These are phyloP conservation scores for Podabrus alpinus DNA, from an alignment of 2,888 invertebrate genomes.

Conservation along the genomic window DNA sequence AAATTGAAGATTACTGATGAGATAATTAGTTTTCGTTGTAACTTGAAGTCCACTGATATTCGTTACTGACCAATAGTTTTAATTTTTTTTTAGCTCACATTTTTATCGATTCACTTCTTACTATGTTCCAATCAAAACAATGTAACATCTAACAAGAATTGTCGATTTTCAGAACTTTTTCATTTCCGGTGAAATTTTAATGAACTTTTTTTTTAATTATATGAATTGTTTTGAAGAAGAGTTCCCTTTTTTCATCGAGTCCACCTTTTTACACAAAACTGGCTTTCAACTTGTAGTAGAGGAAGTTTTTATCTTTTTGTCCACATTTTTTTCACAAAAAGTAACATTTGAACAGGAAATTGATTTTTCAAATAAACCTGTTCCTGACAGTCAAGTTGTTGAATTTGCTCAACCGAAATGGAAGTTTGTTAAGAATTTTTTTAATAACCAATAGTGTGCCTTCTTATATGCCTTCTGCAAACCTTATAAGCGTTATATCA, in stretches of 20 bases:
- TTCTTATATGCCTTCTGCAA: neutral
- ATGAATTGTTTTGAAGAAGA: neutral
- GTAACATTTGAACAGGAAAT: neutral
- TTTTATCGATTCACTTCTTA: neutral
- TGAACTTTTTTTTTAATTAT: neutral
- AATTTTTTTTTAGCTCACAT: neutral
- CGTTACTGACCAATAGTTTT: neutral
- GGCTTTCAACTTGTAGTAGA: neutral
- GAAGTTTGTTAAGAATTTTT: neutral
- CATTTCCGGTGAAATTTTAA: neutral
- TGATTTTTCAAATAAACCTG: slow-evolving; percentile 1
- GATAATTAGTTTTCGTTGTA: neutral
- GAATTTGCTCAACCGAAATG: slow-evolving; percentile 2
- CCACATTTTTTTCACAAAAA: neutral
- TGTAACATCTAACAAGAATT: neutral
- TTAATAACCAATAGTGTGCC: neutral
- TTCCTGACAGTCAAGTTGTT: neutral
- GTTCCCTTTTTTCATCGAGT: neutral
- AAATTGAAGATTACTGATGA: neutral
- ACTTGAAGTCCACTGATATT: neutral
- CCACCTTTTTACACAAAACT: neutral
- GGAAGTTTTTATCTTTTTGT: neutral
- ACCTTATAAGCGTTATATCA: neutral
- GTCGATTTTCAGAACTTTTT: neutral
- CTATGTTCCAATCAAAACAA: neutral